These are phyloP conservation scores for Drosophila sordidapex DNA, from an alignment of 2,888 invertebrate species.

Conservation along the genomic window DNA sequence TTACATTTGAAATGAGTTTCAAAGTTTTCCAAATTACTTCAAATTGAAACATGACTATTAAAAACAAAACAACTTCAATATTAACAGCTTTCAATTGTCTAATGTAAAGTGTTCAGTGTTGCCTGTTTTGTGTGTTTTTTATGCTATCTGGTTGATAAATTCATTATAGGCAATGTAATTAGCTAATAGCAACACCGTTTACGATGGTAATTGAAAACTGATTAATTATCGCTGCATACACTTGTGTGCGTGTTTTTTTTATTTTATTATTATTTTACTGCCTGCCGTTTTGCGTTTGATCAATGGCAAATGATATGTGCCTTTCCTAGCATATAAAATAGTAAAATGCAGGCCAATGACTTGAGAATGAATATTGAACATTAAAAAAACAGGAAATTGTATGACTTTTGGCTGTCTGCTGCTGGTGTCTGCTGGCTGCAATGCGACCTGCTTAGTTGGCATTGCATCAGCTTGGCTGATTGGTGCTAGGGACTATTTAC, in stretches of 20 bases:
- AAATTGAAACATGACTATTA: background rate
- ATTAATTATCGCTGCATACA: constrained; percentile 48
- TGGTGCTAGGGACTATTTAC: constrained; percentile 42
- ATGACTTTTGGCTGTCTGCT: constrained; percentile 17
- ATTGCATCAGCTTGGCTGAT: constrained; percentile 1
- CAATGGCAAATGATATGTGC: constrained; percentile 21
- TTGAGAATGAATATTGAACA: constrained; percentile 12
- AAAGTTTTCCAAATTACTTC: background rate
- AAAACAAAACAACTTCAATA: background rate
- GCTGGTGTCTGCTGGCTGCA: constrained; percentile 6
- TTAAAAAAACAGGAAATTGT: constrained; percentile 40
- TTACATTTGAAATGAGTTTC: background rate
- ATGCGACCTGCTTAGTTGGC: background rate
- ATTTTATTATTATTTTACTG: constrained; percentile 7
- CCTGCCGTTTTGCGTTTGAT: background rate
- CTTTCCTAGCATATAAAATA: constrained; percentile 8
- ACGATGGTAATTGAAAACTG: constrained; percentile 46
- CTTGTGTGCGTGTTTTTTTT: constrained; percentile 19
- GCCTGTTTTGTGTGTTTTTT: constrained; percentile 13
- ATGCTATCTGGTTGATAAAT: constrained; percentile 27
- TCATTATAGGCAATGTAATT: constrained; percentile 29
- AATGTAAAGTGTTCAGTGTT: constrained; percentile 5
- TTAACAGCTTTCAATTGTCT: constrained; percentile 7
- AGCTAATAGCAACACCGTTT: constrained; percentile 38
- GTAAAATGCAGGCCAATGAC: constrained; percentile 52